These are phyloP conservation scores for Creontiades dilutus DNA, from an alignment of 2,888 invertebrate genomes.

Conservation along the genomic window DNA sequence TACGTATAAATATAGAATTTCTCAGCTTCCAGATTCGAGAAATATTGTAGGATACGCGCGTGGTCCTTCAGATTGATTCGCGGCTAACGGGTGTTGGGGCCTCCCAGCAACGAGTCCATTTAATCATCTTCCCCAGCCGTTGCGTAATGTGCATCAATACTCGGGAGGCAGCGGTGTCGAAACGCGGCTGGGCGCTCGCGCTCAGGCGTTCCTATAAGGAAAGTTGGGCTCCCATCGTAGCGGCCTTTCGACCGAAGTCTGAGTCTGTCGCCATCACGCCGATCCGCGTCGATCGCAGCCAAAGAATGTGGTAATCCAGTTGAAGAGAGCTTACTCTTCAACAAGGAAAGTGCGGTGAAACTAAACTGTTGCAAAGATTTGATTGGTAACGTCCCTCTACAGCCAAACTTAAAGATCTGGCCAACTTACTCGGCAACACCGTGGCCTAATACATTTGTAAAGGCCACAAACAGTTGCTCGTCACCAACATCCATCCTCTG, in stretches of 20 bases:
- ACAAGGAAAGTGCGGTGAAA: too few species aligned
- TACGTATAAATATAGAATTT: too few species aligned
- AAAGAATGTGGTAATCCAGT: background rate
- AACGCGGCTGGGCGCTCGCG: background rate
- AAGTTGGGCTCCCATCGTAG: background rate
- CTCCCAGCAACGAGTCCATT: background rate
- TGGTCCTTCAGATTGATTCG: background rate
- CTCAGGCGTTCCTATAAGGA: slow-evolving; percentile 7
- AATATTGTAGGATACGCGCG: background rate
- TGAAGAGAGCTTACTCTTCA: background rate
- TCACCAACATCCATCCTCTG: too few species aligned
- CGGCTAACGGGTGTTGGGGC: background rate
- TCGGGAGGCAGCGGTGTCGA: background rate
- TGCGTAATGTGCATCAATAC: background rate
- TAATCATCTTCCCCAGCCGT: slow-evolving; percentile 14
- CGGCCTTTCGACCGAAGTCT: background rate
- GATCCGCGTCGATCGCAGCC: background rate
- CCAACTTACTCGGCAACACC: too few species aligned
- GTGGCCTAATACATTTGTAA: too few species aligned
- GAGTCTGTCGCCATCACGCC: background rate
- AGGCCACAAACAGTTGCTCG: too few species aligned
- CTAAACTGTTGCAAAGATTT: too few species aligned
- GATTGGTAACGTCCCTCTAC: too few species aligned
- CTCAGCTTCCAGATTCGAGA: background rate
- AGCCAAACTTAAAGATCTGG: too few species aligned